phyloP scores from a whole-genome alignment of 1,140 invertebrate genomes.

The Branchinecta lynchi region DNA sequence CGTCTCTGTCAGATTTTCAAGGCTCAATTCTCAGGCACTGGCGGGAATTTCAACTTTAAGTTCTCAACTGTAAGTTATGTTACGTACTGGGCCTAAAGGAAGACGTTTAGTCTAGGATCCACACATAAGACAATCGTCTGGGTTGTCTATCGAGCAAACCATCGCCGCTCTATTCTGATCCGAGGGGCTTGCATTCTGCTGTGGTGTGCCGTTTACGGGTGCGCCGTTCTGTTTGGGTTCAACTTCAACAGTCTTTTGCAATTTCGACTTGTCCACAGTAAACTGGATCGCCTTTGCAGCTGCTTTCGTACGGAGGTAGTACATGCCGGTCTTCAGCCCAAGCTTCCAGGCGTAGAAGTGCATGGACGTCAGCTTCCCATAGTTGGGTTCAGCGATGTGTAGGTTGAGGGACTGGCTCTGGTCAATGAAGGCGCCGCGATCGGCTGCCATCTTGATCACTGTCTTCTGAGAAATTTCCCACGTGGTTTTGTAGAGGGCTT shows the following conservation, averaged over 20 bases:
- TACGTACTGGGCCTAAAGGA: no score
- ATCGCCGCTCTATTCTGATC: constrained; percentile 55
- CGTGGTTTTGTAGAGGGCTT: constrained; percentile 89
- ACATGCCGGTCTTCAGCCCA: constrained; percentile 98
- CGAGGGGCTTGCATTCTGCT: constrained; percentile 26
- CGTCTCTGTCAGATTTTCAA: no score
- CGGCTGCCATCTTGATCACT: constrained; percentile 92
- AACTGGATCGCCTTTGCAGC: constrained; percentile 94
- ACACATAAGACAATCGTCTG: constrained; percentile 73
- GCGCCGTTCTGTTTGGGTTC: constrained; percentile 23
- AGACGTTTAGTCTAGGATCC: constrained; percentile 38
- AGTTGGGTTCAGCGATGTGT: constrained; percentile 85
- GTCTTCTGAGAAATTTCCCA: constrained; percentile 96
- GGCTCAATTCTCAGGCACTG: no score
- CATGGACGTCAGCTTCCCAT: constrained; percentile 88
- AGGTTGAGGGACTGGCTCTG: constrained; percentile 96
- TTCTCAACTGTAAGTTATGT: no score
- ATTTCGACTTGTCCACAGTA: constrained; percentile 81
- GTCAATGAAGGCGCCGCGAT: constrained; percentile 94
- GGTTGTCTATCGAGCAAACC: constrained; percentile 74
- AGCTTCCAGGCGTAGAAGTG: constrained; percentile 96
- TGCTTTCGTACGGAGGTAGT: constrained; percentile 91
- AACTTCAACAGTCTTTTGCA: constrained; percentile 33
- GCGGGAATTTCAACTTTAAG: no score
- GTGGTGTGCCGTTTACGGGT: constrained; percentile 26